Evolutionary conservation across 1,140 invertebrate genomes (phyloP).

Genomic region (Orius laevigatus): DNA sequence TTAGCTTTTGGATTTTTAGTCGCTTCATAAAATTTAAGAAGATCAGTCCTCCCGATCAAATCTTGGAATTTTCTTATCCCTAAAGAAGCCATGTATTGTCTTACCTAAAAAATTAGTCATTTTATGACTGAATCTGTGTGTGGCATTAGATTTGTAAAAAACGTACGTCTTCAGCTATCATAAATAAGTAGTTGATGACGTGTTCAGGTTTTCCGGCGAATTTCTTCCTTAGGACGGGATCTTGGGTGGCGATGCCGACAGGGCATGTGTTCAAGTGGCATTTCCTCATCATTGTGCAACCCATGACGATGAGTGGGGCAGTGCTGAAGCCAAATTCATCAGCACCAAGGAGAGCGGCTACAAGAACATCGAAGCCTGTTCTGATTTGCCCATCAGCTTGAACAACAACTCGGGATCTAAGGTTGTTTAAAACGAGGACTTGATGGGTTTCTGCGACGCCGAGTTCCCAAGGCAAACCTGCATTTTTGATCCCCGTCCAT

Average conservation of each 20-base stretch:
- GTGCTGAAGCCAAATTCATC: conserved; percentile 99
- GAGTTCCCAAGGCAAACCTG: conserved; percentile 94
- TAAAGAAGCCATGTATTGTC: conserved; percentile 74
- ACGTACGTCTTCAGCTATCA: conserved; percentile 86
- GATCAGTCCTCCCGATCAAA: conserved; percentile 84
- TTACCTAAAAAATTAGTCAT: conserved; percentile 36
- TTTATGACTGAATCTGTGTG: background rate
- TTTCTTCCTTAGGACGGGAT: conserved; percentile 86
- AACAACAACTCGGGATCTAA: conserved; percentile 82
- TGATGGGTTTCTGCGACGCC: conserved; percentile 97
- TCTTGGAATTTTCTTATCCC: conserved; percentile 85
- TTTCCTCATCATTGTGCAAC: conserved; percentile 99
- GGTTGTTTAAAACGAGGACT: conserved; percentile 85
- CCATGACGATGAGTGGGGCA: conserved; percentile 89
- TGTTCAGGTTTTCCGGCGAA: conserved; percentile 96
- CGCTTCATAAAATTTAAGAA: conserved; percentile 46
- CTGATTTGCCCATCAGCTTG: conserved; percentile 91
- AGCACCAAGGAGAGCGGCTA: conserved; percentile 87
- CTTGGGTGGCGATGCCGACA: conserved; percentile 95
- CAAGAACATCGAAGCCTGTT: conserved; percentile 91
- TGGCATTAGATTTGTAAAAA: conserved; percentile 13
- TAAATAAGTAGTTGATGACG: conserved; percentile 94
- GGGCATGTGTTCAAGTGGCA: conserved; percentile 99
- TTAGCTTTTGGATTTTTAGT: conserved; percentile 60
- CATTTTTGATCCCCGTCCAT: conserved; percentile 92